These are phyloP conservation scores for Laspeyria flexula DNA, from an alignment of 2,888 invertebrate genomes.

Conservation along the genomic window DNA sequence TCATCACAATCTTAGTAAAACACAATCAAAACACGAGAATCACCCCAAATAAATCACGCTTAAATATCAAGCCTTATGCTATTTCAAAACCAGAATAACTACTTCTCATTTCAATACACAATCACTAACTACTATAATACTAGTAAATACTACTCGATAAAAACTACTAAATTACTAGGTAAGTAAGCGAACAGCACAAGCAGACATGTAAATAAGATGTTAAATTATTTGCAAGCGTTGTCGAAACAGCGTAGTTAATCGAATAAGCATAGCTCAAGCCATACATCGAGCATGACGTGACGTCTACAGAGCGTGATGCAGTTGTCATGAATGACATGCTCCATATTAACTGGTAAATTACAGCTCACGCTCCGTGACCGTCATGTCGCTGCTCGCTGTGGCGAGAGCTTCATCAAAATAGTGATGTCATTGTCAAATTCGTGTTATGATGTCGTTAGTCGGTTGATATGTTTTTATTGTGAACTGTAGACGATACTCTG, in stretches of 20 bases:
- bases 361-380: too few species aligned
- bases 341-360: too few species aligned
- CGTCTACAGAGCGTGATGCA: too few species aligned
- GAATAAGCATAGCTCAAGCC: too few species aligned
- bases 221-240: slow-evolving; percentile 10
- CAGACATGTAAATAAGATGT: slow-evolving; percentile 28
- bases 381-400: too few species aligned
- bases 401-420: neutral
- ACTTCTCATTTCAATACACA: slow-evolving; percentile 30
- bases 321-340: too few species aligned
- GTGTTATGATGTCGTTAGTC: slow-evolving; percentile 10
- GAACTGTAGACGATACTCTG: slow-evolving; percentile 8
- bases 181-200: slow-evolving; percentile 56
- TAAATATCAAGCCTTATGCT: slow-evolving; percentile 24
- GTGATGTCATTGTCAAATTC: slow-evolving; percentile 1
- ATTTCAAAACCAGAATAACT: slow-evolving; percentile 18
- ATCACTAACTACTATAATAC: slow-evolving; percentile 30
- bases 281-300: too few species aligned
- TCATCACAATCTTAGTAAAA: slow-evolving; percentile 1
- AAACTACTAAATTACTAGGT: slow-evolving; percentile 33
- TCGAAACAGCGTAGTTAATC: slow-evolving; percentile 3
- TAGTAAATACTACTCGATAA: slow-evolving; percentile 16
- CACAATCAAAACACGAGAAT: slow-evolving; percentile 8
- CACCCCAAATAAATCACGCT: slow-evolving; percentile 3
- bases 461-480: slow-evolving; percentile 8